Conservation (phyloP, 2,797 vertebrate genomes). For the Melanotaenia pygmaea region DNA sequence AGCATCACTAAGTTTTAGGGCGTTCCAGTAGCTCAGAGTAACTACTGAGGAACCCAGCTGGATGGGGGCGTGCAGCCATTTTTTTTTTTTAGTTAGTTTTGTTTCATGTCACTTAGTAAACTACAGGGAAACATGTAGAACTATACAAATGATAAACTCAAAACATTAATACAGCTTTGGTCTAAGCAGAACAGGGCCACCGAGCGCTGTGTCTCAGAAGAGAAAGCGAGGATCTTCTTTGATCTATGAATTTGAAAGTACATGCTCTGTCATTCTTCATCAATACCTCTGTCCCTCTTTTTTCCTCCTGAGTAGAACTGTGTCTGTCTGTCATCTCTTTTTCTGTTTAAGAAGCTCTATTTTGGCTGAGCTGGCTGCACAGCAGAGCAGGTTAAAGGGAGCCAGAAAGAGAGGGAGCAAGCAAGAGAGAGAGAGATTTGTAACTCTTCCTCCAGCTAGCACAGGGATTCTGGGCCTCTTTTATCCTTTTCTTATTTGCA, state of each 20-base stretch:
- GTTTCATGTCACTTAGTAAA: constrained; percentile 43
- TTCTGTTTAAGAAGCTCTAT: constrained; percentile 61
- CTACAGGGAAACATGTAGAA: constrained; percentile 42
- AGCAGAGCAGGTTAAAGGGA: constrained; percentile 74
- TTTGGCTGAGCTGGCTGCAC: constrained; percentile 73
- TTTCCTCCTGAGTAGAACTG: constrained; percentile 53
- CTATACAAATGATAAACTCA: constrained; percentile 32
- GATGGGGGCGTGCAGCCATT: constrained; percentile 3
- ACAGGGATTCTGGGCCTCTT: constrained; percentile 80
- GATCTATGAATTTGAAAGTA: constrained; percentile 69
- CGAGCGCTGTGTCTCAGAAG: constrained; percentile 50
- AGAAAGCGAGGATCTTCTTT: constrained; percentile 47
- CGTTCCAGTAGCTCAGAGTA: constrained; percentile 39
- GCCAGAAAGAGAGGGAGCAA: constrained; percentile 45
- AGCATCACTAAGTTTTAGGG: constrained; percentile 50
- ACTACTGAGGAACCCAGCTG: constrained; percentile 32
- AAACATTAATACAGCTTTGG: constrained; percentile 44
- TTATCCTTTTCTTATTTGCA: constrained; percentile 84
- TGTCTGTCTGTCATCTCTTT: constrained; percentile 58
- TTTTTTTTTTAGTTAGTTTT: constrained; percentile 39
- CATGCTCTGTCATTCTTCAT: constrained; percentile 63
- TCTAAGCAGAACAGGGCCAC: constrained; percentile 42
- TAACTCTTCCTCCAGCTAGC: constrained; percentile 78
- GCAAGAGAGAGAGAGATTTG: constrained; percentile 58
- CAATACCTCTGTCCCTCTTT: constrained; percentile 64